phyloP scores from a whole-genome alignment of 1,140 invertebrate species.

The Phthorimaea operculella region DNA sequence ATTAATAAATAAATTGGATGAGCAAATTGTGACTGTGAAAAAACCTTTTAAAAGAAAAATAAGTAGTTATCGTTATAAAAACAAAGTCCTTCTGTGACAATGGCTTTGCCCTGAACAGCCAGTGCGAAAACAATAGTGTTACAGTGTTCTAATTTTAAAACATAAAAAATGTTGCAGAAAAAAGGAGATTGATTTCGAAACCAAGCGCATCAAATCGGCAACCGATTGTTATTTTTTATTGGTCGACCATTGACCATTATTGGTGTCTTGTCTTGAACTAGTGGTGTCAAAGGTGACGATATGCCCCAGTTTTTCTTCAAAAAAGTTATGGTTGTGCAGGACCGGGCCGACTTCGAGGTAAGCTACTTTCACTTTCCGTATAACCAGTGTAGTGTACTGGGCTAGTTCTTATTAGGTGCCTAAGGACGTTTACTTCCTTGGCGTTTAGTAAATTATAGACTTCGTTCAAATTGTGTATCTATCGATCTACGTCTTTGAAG shows the following conservation, averaged over 20 bases:
- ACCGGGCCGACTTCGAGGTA: conserved; percentile 54
- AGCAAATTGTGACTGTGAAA: background rate
- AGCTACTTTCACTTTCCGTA: conserved; percentile 58
- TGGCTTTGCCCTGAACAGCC: background rate
- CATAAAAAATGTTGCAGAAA: background rate
- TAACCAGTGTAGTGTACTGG: background rate
- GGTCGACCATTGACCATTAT: background rate
- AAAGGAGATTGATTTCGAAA: conserved; percentile 15
- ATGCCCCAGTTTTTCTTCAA: conserved; percentile 66
- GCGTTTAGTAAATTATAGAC: background rate
- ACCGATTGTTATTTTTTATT: background rate
- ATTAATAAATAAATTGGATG: background rate
- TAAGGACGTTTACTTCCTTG: background rate
- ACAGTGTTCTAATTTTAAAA: background rate
- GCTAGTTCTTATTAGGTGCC: background rate
- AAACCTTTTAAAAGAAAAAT: conserved; percentile 1
- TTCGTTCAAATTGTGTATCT: too few species aligned
- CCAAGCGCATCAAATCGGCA: background rate
- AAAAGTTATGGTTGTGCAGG: conserved; percentile 62
- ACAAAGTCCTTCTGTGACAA: background rate
- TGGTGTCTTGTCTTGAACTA: conserved; percentile 12
- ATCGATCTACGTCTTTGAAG: too few species aligned
- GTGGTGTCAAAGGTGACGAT: conserved; percentile 41
- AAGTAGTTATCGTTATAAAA: background rate
- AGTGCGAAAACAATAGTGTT: background rate